These are phyloP conservation scores for Onchidella celtica DNA, from an alignment of 2,888 invertebrate species.

Conservation along the genomic window DNA sequence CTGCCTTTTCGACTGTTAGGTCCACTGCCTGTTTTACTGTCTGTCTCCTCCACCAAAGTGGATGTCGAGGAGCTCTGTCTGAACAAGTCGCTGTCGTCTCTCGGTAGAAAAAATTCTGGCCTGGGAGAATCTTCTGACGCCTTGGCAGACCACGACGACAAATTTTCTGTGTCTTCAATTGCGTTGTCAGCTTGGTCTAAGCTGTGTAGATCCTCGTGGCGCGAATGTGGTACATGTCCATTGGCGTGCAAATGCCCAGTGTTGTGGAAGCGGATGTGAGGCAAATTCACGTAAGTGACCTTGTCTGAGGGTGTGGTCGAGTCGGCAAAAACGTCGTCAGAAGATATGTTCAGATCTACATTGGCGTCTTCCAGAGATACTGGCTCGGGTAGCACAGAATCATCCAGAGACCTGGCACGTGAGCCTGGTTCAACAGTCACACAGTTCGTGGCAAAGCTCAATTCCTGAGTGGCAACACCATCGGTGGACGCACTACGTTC, in stretches of 20 bases:
- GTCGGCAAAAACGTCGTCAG: constrained; percentile 59
- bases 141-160: constrained; percentile 50
- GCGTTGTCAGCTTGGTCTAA: constrained; percentile 62
- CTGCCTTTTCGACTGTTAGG: constrained; percentile 37
- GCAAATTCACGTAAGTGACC: constrained; percentile 57
- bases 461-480: not conserved
- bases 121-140: not conserved
- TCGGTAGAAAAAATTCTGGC: constrained; percentile 10
- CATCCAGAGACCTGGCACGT: constrained; percentile 13
- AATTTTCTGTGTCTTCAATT: constrained; percentile 68
- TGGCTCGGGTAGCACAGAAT: constrained; percentile 21
- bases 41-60: constrained; percentile 51
- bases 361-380: constrained; percentile 37
- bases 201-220: not conserved
- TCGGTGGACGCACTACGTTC: constrained; percentile 41
- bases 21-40: constrained; percentile 23
- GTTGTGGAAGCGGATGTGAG: constrained; percentile 49
- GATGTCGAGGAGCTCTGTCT: constrained; percentile 58
- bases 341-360: constrained; percentile 56
- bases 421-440: not conserved
- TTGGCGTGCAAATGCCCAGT: constrained; percentile 6
- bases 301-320: constrained; percentile 53
- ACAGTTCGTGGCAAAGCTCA: constrained; percentile 42
- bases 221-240: constrained; percentile 33
- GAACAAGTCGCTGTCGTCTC: constrained; percentile 41